These are phyloP conservation scores for Patella pellucida DNA, from an alignment of 2,888 invertebrate species.

Conservation along the genomic window DNA sequence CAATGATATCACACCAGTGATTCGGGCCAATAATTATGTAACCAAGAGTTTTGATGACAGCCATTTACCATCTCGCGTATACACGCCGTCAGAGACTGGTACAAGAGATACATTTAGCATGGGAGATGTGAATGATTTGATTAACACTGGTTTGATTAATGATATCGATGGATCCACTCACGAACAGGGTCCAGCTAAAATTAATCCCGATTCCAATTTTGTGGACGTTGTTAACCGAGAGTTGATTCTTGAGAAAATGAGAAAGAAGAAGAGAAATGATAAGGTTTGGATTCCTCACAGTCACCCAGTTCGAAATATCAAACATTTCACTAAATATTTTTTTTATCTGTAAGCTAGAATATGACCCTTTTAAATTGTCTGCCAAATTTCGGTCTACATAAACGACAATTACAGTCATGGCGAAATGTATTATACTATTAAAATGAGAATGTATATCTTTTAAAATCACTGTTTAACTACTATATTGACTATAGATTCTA, in stretches of 20 bases:
- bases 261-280: neutral
- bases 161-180: neutral
- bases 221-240: neutral
- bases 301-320: neutral
- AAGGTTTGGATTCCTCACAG: conserved; percentile 8
- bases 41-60: neutral
- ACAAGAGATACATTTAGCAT: neutral
- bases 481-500: no score
- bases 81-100: neutral
- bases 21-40: neutral
- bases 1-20: neutral
- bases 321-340: neutral
- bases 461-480: no score
- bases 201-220: neutral
- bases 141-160: neutral
- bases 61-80: neutral
- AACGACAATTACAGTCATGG: no score
- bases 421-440: no score
- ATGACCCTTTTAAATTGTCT: no score
- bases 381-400: no score
- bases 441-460: no score
- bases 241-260: neutral
- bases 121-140: neutral
- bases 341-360: neutral
- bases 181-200: neutral